Conservation (phyloP, 30 jellyfish, hydroid and myxozoan species). For the Calvadosia cruxmelitensis region DNA sequence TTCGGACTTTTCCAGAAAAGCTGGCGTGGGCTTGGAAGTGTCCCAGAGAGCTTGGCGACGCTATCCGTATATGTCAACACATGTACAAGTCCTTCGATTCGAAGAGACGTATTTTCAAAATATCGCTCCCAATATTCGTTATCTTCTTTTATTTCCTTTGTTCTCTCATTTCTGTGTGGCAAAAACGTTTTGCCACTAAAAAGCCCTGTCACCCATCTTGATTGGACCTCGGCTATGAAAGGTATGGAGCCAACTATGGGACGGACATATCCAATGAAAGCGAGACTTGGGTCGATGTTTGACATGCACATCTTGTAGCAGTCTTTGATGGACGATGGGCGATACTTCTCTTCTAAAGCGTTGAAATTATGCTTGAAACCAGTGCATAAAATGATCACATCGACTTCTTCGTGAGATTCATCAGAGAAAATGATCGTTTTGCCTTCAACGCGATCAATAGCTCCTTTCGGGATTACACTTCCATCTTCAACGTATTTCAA, state of each 20-base stretch:
- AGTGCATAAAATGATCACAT: too few relatives aligned
- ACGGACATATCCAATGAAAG: constrained; percentile 67
- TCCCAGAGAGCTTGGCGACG: constrained; percentile 46
- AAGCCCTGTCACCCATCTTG: constrained; percentile 63
- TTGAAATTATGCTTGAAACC: constrained; percentile 64
- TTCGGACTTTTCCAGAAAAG: constrained; percentile 49
- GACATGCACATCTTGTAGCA: constrained; percentile 51
- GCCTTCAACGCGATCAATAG: constrained; percentile 35
- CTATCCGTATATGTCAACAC: constrained; percentile 66
- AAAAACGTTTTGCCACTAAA: constrained; percentile 40
- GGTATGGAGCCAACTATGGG: constrained; percentile 92
- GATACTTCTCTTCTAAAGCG: constrained; percentile 22
- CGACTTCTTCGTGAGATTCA: constrained; percentile 32
- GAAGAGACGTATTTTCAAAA: constrained; percentile 54
- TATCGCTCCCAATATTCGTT: constrained; percentile 45
- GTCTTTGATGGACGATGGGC: constrained; percentile 8
- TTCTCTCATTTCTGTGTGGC: constrained; percentile 17
- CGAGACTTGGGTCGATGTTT: constrained; percentile 49
- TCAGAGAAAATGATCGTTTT: constrained; percentile 35
- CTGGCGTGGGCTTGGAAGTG: constrained; percentile 64
- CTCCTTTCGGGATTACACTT: constrained; percentile 65
- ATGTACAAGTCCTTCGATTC: constrained; percentile 66
- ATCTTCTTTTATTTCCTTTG: constrained; percentile 23
- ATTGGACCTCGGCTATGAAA: constrained; percentile 65
- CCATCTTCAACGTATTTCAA: constrained; percentile 57